Conservation (phyloP, 2,888 invertebrate genomes). For the Biston stratarius region DNA sequence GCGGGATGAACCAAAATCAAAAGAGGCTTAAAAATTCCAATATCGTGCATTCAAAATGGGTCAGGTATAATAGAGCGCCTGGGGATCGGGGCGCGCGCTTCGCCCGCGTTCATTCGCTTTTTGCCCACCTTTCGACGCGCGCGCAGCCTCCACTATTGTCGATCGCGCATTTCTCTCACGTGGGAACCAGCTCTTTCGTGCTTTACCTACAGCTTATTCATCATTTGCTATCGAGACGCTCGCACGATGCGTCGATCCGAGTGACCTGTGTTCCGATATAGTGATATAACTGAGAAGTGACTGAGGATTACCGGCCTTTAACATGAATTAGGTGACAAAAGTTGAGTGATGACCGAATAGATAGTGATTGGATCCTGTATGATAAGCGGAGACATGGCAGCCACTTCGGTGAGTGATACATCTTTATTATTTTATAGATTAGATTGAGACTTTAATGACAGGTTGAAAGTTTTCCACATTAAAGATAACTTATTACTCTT, state of each 20-base stretch:
- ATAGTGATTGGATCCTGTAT: slow-evolving; percentile 69
- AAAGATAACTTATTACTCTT: neutral
- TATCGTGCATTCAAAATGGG: slow-evolving; percentile 70
- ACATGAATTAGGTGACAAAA: slow-evolving; percentile 69
- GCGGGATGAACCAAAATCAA: slow-evolving; percentile 8
- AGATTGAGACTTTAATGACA: slow-evolving; percentile 24
- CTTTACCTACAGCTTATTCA: slow-evolving; percentile 70
- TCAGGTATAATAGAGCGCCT: slow-evolving; percentile 71
- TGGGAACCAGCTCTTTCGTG: slow-evolving; percentile 80
- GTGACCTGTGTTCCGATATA: slow-evolving; percentile 33
- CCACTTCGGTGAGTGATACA: slow-evolving; percentile 66
- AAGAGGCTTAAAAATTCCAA: slow-evolving; percentile 55
- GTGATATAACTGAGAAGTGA: slow-evolving; percentile 61
- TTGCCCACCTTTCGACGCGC: slow-evolving; percentile 85
- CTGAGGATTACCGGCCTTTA: slow-evolving; percentile 65
- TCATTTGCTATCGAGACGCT: slow-evolving; percentile 59
- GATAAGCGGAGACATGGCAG: slow-evolving; percentile 74
- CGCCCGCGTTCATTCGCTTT: slow-evolving; percentile 80
- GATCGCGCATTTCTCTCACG: slow-evolving; percentile 80
- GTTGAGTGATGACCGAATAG: slow-evolving; percentile 79
- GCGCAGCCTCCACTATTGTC: slow-evolving; percentile 79
- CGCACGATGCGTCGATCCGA: slow-evolving; percentile 66
- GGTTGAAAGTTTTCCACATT: neutral
- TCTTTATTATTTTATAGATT: slow-evolving; percentile 41
- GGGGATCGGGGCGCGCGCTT: slow-evolving; percentile 52